Base-by-base conservation (phyloP, 2,797 vertebrate species). In the Numenius phaeopus region DNA sequence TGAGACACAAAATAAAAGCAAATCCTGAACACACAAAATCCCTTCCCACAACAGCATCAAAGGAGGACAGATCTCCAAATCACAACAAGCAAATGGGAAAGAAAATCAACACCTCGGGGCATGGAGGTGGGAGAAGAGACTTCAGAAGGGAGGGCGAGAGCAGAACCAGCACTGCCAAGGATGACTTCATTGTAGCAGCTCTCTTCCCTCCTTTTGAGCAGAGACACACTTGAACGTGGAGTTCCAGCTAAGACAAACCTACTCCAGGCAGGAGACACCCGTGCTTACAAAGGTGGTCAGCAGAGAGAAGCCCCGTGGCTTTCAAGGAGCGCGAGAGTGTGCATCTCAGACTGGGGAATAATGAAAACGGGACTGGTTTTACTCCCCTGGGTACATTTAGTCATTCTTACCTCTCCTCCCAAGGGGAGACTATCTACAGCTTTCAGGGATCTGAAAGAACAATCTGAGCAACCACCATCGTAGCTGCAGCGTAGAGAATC, bases 1-100 rank as follows among this genome's bases (percentile, higher is more conserved):
- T 3, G 2, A 95, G 88, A 72, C 73, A 39, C 4, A 47, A 93
- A 93, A 78, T 39, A 69, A 90, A 91, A 93, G 89, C 15, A 1
- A 75, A 29, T 32, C 83, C 85, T 22, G 29, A 86, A 40, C 58
- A 34, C 62, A 65, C 69, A 71, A 62, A 94, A 85, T 89, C 90
- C 59, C 52, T 96, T 93, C 91, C 93, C 71, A 57, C 89, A 77
- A 9, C 49, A 72, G 72, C 89, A 97, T 96, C 94, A 97, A 96
- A 96, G 87, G 30, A 52, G 50, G 57, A n/a, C 30, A 85, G 32
- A 34, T 83, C 90, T 85, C 82, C 39, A 58, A 57, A 87, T 65
- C 78, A 77, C 88, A 92, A 85, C 83, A 83, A 93, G 81, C 57
- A 91, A 95, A 80, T 11, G 26, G 84, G 81, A 85, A 94, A 96